Percentiles rank a stretch among this genome's conserved stretches.
Evolutionary conservation across 2,113 vertebrate genomes (phyloP).

Genomic region (Okapia johnstoni): DNA sequence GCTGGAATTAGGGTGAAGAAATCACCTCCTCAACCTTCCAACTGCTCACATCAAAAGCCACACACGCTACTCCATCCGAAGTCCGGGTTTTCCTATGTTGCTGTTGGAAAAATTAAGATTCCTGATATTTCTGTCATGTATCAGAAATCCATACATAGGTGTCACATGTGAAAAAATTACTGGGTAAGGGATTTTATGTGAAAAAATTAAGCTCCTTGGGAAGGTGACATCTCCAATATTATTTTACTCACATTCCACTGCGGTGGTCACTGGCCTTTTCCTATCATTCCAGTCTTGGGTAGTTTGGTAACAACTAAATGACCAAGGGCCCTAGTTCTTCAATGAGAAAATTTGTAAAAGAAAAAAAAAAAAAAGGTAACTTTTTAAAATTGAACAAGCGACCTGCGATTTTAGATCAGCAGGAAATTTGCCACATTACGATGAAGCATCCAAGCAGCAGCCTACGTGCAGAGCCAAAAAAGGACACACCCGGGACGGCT

Average conservation of each 20-base stretch:
- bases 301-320: neutral
- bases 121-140: neutral
- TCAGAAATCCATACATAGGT: neutral
- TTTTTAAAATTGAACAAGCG: neutral
- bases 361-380: neutral
- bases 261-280: neutral
- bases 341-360: neutral
- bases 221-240: neutral
- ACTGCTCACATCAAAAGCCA: neutral
- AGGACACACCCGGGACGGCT: neutral
- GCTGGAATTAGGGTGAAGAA: neutral
- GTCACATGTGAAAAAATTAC: neutral
- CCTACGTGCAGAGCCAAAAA: neutral
- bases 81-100: neutral
- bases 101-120: neutral
- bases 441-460: neutral
- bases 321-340: neutral
- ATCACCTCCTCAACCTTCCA: neutral
- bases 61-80: neutral
- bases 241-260: neutral
- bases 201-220: neutral
- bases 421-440: neutral
- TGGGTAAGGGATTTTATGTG: no score
- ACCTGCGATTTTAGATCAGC: neutral
- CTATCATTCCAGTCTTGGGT: neutral